phyloP scores from a whole-genome alignment of 2,888 invertebrate genomes.

The Dromius quadrimaculatus region DNA sequence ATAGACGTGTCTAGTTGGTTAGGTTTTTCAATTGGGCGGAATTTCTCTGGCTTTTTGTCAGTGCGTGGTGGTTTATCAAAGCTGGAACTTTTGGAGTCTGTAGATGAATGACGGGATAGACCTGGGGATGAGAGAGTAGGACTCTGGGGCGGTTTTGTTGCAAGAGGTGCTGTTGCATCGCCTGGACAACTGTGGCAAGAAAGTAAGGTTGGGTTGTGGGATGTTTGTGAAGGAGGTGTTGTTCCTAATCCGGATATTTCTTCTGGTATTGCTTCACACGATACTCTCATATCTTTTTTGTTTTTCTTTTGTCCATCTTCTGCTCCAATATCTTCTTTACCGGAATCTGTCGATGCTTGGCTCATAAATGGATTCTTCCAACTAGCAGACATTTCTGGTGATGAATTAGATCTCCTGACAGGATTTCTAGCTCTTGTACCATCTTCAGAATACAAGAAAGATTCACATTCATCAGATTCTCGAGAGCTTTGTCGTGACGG shows the following conservation, averaged over 20 bases:
- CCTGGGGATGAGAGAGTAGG: slow-evolving; percentile 73
- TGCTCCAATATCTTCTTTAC: slow-evolving; percentile 53
- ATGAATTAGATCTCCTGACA: slow-evolving; percentile 89
- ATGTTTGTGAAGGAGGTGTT: slow-evolving; percentile 73
- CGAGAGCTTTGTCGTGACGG: slow-evolving; percentile 70
- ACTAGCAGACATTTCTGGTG: slow-evolving; percentile 91
- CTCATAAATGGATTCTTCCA: slow-evolving; percentile 81
- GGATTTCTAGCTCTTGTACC: slow-evolving; percentile 78
- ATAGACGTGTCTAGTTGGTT: slow-evolving; percentile 60
- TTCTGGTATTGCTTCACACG: slow-evolving; percentile 92
- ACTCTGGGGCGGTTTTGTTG: slow-evolving; percentile 74
- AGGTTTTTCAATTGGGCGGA: slow-evolving; percentile 55
- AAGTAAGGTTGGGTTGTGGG: slow-evolving; percentile 66
- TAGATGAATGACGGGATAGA: slow-evolving; percentile 60
- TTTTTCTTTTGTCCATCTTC: slow-evolving; percentile 68
- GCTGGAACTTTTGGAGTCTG: slow-evolving; percentile 34
- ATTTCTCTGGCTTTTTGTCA: slow-evolving; percentile 57
- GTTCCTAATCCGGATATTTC: slow-evolving; percentile 80
- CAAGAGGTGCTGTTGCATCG: slow-evolving; percentile 57
- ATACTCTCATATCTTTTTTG: slow-evolving; percentile 86
- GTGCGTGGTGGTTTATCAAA: slow-evolving; percentile 55
- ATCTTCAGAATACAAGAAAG: slow-evolving; percentile 59
- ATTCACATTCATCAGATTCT: slow-evolving; percentile 69
- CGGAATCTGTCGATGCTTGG: slow-evolving; percentile 63
- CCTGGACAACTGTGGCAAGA: slow-evolving; percentile 69